Evolutionary conservation across 2,113 vertebrate species (phyloP).

Genomic region (Dasypus novemcinctus): DNA sequence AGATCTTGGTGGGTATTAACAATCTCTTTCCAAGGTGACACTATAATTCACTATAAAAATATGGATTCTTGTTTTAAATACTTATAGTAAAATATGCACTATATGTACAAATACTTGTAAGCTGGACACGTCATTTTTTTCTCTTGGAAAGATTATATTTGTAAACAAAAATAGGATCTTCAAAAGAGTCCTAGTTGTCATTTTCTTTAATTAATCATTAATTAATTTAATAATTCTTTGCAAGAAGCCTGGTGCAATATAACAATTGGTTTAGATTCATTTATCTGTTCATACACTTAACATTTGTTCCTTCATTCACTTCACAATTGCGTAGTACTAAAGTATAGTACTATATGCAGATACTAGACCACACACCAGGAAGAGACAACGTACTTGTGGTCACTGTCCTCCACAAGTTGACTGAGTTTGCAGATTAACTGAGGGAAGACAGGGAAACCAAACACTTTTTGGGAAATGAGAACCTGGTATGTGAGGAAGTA

Average conservation of each 20-base stretch:
- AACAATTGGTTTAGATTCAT: neutral
- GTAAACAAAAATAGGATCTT: neutral
- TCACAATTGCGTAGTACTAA: accelerated
- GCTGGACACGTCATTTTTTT: neutral
- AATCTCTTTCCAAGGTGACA: neutral
- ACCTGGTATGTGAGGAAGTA: accelerated
- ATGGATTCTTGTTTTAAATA: neutral
- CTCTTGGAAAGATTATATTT: neutral
- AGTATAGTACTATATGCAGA: accelerated
- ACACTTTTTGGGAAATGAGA: neutral
- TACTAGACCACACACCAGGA: accelerated
- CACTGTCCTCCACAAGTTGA: accelerated
- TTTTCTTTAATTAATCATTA: neutral
- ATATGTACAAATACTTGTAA: neutral
- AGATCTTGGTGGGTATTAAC: neutral
- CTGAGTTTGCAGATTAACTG: accelerated
- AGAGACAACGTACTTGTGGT: accelerated
- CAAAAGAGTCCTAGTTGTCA: neutral
- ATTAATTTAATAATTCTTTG: no score
- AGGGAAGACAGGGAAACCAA: accelerated
- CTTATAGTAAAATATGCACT: accelerated
- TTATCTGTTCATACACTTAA: accelerated
- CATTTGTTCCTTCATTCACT: accelerated
- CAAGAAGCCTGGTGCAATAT: no score
- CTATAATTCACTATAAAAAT: neutral